Evolutionary conservation across 2,113 vertebrate species (phyloP).

Genomic region (Pangasianodon hypophthalmus): DNA sequence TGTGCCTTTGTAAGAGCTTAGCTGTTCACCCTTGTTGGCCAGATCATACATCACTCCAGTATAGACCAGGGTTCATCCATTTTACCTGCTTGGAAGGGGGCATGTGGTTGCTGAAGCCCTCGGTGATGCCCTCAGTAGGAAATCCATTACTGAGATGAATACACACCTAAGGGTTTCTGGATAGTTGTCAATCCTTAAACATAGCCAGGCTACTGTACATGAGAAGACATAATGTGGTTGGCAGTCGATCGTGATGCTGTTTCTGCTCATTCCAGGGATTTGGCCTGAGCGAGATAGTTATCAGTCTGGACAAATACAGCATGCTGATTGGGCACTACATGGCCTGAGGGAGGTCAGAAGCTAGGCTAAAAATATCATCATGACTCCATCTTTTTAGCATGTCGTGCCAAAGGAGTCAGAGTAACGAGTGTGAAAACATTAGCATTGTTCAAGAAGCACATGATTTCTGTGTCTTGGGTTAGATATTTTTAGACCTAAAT

Average conservation of each 20-base stretch:
- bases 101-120: background rate
- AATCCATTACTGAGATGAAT: constrained; percentile 61
- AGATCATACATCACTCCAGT: constrained; percentile 67
- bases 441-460: background rate
- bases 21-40: constrained; percentile 63
- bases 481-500: background rate
- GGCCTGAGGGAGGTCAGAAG: constrained; percentile 29
- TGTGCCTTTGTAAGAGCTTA: constrained; percentile 64
- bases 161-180: background rate
- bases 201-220: background rate
- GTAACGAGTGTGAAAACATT: background rate
- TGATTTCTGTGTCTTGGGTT: background rate
- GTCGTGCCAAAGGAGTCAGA: background rate
- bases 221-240: background rate
- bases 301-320: constrained; percentile 3
- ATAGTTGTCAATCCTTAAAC: background rate
- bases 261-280: background rate
- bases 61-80: background rate
- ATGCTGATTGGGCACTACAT: constrained; percentile 13
- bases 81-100: background rate
- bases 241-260: background rate
- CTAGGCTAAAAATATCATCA: constrained; percentile 38
- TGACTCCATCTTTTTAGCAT: constrained; percentile 17
- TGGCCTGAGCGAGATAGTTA: background rate
- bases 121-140: constrained; percentile 57